A percentile compares a stretch with the other conserved stretches of the same genome.
Evolutionary conservation across 2,888 invertebrate genomes (phyloP).

Genomic region (Rapana venosa): DNA sequence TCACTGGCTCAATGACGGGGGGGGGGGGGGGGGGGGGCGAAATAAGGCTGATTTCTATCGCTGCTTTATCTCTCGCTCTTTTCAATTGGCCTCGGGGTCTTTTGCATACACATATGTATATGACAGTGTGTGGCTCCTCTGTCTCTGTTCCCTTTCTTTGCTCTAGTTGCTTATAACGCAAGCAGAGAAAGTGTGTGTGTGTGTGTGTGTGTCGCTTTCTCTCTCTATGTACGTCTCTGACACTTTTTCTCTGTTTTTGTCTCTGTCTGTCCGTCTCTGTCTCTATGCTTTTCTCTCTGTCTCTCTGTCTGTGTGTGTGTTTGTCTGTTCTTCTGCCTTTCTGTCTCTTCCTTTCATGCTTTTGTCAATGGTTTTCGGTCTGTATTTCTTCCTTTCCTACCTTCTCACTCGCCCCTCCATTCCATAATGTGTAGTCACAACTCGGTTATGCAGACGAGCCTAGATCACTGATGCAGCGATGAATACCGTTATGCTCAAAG

Average conservation of each 20-base stretch:
- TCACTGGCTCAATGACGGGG: no score
- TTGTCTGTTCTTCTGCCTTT: background rate
- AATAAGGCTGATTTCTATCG: no score
- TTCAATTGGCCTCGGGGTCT: no score
- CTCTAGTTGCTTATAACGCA: no score
- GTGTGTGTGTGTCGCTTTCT: background rate
- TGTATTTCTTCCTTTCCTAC: background rate
- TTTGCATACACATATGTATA: no score
- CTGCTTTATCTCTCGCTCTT: no score
- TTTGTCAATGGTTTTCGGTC: background rate
- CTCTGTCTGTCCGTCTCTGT: background rate
- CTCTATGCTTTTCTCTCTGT: background rate
- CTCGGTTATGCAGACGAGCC: background rate
- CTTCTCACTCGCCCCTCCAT: background rate
- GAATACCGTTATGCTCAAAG: no score
- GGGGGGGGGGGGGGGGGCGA: no score
- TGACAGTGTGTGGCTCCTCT: no score
- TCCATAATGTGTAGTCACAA: background rate
- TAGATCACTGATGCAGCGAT: no score
- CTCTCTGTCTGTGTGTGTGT: slow-evolving; percentile 6
- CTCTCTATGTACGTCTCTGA: background rate
- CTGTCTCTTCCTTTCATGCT: background rate
- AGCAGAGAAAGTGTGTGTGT: no score
- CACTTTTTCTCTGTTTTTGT: background rate
- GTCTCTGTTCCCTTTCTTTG: no score